Base-by-base conservation (phyloP, 2,113 vertebrate genomes). In the Meriones unguiculatus region DNA sequence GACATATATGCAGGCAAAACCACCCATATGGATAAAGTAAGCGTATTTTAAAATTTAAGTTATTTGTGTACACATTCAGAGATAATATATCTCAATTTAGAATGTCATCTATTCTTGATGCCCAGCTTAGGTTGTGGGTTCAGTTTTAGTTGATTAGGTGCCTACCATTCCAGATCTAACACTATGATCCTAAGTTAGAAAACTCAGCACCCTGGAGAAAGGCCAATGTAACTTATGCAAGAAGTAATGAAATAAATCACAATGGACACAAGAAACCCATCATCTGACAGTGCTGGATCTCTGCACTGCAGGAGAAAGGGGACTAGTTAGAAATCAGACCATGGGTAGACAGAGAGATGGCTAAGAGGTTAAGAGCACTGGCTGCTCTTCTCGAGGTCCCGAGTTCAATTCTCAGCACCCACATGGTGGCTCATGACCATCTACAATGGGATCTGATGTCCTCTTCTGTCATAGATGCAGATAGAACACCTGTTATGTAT, bases 111-210 rank as follows among this genome's bases (percentile, higher is more conserved):
- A 94, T 75, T 93, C 54, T 32, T 87, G 64, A 94, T 32, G 54
- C 14, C 62, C 4, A 87, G 52, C 12, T 70, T 65, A 72, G 14
- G 38, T 82, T 28, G 12, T 13, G 78, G 64, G 78, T 54, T 91
- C n/a, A 24, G 87, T 73, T 95, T 86, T 24, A 24, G 57, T 22
- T 96, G 88, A 85, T 28, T 17, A 28, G 30, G 64, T 88, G 64
- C 85, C 70, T 28, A 73, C 25, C 91, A 95, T 38, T 84, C 25
- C 77, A 91, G 64, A 84, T 77, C 22, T 41, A 78, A 57, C n/a
- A 95, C 85, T 90, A 81, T 10, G 59, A 95, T 91, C 57, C 59
- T 65, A 69, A 91, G 32, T 78, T 82, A 92, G 28, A 86, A 57
- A 96, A 94, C 70, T 84, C 8, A 41, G 35, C 28, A 24, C 52